Percentiles rank a stretch among this genome's conserved stretches.
phyloP scores from a whole-genome alignment of 2,113 vertebrate genomes.

The Oplegnathus fasciatus region DNA sequence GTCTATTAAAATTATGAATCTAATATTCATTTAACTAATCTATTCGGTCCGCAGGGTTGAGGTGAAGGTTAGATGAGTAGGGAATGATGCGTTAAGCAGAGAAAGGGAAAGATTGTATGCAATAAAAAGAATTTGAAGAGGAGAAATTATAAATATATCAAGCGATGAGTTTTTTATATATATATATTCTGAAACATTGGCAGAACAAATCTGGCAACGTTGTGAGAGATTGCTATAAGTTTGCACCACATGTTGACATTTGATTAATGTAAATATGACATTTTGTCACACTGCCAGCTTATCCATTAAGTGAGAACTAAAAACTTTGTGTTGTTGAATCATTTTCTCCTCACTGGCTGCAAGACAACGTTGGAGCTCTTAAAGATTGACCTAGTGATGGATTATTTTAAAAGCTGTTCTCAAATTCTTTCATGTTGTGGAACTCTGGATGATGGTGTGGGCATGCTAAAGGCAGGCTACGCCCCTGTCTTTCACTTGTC shows the following conservation, averaged over 20 bases:
- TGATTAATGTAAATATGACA: constrained; percentile 38
- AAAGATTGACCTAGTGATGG: background rate
- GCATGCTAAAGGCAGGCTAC: background rate
- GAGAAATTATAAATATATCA: background rate
- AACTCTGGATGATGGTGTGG: background rate
- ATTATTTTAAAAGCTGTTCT: constrained; percentile 17
- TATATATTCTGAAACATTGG: background rate
- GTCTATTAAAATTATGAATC: background rate
- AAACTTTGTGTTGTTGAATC: constrained; percentile 20
- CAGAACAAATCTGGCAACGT: background rate
- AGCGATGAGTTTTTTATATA: too few relatives aligned
- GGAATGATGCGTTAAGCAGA: background rate
- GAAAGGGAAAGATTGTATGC: background rate
- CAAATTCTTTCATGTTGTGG: constrained; percentile 12
- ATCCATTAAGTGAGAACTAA: constrained; percentile 5
- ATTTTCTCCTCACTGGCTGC: background rate
- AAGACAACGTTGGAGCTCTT: background rate
- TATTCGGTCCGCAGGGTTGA: background rate
- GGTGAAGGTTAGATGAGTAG: background rate
- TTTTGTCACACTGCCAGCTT: constrained; percentile 27
- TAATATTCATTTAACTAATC: constrained; percentile 5
- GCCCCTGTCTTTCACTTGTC: background rate
- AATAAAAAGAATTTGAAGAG: background rate
- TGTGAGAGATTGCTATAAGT: background rate
- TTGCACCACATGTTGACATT: constrained; percentile 30